A percentile compares a stretch with the other conserved stretches of the same genome.
Evolutionary conservation across 2,113 vertebrate genomes (phyloP).

Genomic region (Pluvialis apricaria): DNA sequence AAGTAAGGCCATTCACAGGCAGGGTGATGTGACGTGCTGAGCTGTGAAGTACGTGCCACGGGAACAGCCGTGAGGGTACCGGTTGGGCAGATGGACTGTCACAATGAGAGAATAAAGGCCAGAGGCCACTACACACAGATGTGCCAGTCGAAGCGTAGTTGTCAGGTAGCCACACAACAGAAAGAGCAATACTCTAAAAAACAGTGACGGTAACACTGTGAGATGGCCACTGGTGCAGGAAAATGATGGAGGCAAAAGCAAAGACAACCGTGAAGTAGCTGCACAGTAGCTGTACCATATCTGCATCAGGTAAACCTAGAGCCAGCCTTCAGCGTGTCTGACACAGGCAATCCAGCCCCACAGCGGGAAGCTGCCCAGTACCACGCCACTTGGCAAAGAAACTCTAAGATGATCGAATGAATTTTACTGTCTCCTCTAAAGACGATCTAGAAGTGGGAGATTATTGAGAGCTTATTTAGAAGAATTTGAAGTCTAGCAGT

Average conservation of each 20-base stretch:
- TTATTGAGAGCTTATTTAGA: background rate
- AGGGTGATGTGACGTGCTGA: background rate
- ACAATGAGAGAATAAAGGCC: background rate
- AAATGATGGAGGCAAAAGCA: background rate
- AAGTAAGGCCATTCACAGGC: background rate
- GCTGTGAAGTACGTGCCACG: background rate
- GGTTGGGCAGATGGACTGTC: background rate
- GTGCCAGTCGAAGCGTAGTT: background rate
- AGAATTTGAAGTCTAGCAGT: background rate
- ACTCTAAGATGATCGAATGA: background rate
- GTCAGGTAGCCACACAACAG: background rate
- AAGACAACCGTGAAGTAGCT: background rate
- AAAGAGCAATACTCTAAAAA: background rate
- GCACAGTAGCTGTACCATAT: background rate
- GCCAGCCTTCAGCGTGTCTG: background rate
- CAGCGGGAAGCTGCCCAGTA: background rate
- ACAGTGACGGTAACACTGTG: background rate
- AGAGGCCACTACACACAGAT: background rate
- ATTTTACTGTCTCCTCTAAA: background rate
- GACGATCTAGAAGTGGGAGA: background rate
- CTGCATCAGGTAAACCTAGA: background rate
- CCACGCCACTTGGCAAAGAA: background rate
- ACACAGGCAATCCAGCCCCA: background rate
- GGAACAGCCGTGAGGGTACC: background rate
- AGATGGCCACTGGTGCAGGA: background rate